These are phyloP conservation scores for Trididemnum nubilum DNA, from an alignment of 23 tunicate species.

Conservation along the genomic window DNA sequence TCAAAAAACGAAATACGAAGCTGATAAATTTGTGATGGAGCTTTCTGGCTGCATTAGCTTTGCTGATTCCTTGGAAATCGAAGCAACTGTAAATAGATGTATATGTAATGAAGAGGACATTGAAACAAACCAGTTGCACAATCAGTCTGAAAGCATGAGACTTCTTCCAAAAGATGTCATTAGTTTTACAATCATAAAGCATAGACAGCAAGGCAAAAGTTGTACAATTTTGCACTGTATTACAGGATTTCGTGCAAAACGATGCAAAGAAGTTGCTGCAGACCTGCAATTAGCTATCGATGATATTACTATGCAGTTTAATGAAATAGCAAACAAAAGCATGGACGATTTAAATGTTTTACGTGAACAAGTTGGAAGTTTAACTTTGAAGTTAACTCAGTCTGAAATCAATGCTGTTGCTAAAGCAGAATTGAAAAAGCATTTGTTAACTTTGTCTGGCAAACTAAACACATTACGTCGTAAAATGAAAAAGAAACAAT, in stretches of 20 bases:
- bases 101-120: neutral
- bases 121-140: neutral
- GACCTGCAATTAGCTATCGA: neutral
- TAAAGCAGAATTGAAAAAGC: neutral
- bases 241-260: slow-evolving; percentile 17
- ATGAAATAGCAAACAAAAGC: neutral
- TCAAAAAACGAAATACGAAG: slow-evolving; percentile 21
- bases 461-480: neutral
- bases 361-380: neutral
- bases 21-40: slow-evolving; percentile 2
- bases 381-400: neutral
- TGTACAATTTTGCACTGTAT: slow-evolving; percentile 13
- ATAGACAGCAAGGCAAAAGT: slow-evolving; percentile 9
- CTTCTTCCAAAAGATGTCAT: neutral
- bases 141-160: no score
- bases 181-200: neutral
- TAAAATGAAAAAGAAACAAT: neutral
- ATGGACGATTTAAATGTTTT: neutral
- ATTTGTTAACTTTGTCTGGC: neutral
- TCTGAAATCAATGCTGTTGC: slow-evolving; percentile 10
- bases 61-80: neutral
- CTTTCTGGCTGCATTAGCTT: neutral
- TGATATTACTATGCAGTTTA: neutral
- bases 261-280: neutral
- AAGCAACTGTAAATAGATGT: neutral